Percentiles rank a stretch among this genome's conserved stretches.
Evolutionary conservation across 2,797 vertebrate species (phyloP).

Genomic region (Podarcis lilfordi): DNA sequence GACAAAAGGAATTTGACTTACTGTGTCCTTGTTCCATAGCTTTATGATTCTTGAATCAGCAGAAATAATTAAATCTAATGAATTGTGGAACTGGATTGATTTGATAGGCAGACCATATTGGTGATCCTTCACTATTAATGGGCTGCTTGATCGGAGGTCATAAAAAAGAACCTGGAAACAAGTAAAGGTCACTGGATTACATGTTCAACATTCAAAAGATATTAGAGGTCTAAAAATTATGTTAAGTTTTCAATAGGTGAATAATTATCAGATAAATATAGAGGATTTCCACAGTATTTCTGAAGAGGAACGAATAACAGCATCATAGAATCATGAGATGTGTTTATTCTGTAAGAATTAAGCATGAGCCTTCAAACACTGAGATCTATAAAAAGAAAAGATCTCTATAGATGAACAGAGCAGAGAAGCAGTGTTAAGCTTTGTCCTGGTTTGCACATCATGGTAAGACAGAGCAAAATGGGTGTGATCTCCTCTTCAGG

Average conservation of each 20-base stretch:
- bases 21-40: slow-evolving; percentile 94
- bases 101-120: slow-evolving; percentile 94
- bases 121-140: slow-evolving; percentile 94
- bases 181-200: neutral
- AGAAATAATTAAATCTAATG: slow-evolving; percentile 90
- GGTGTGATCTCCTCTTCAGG: no score
- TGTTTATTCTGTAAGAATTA: slow-evolving; percentile 1
- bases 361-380: neutral
- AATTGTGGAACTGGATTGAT: slow-evolving; percentile 88
- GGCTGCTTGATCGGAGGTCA: slow-evolving; percentile 92
- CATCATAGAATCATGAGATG: neutral
- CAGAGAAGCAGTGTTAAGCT: neutral
- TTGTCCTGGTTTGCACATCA: no score
- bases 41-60: slow-evolving; percentile 96
- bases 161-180: slow-evolving; percentile 88
- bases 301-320: neutral
- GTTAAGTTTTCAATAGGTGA: slow-evolving; percentile 9
- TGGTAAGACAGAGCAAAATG: no score
- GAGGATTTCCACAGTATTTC: neutral
- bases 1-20: slow-evolving; percentile 71
- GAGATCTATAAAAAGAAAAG: neutral
- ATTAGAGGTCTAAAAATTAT: neutral
- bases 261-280: neutral
- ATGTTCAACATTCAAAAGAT: neutral
- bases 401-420: neutral